These are phyloP conservation scores for Colaptes auratus DNA, from an alignment of 2,113 vertebrate genomes.

Conservation along the genomic window DNA sequence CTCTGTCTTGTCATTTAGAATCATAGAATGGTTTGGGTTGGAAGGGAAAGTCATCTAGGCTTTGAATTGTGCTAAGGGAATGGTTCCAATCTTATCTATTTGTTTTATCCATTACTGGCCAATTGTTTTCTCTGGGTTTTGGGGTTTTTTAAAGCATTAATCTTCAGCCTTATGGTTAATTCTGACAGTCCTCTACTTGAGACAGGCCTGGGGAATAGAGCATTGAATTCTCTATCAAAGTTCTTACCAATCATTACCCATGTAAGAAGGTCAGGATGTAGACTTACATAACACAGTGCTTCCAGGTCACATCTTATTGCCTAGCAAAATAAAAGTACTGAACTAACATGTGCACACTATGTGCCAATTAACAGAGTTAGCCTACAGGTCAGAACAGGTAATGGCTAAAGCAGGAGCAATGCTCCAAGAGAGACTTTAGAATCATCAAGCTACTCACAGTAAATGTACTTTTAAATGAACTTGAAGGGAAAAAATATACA, in stretches of 20 bases:
- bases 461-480: not conserved
- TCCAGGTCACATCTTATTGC: not conserved
- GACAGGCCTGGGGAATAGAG: not conserved
- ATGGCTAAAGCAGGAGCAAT: not conserved
- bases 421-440: not conserved
- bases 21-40: too few relatives aligned
- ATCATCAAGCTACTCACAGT: not conserved
- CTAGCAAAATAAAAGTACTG: not conserved
- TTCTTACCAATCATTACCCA: not conserved
- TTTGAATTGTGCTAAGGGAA: not conserved
- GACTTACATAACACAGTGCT: not conserved
- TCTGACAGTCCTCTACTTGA: not conserved
- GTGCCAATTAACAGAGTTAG: not conserved
- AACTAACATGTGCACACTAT: not conserved
- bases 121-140: not conserved
- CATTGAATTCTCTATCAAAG: not conserved
- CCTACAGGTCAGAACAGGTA: not conserved
- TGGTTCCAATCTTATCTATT: not conserved
- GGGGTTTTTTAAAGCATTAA: not conserved
- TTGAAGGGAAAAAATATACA: not conserved
- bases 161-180: not conserved
- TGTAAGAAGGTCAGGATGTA: not conserved
- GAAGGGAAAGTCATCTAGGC: too few relatives aligned
- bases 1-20: not conserved
- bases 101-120: not conserved